Evolutionary conservation across 2,113 vertebrate species (phyloP).

Genomic region (Tympanuchus pallidicinctus): DNA sequence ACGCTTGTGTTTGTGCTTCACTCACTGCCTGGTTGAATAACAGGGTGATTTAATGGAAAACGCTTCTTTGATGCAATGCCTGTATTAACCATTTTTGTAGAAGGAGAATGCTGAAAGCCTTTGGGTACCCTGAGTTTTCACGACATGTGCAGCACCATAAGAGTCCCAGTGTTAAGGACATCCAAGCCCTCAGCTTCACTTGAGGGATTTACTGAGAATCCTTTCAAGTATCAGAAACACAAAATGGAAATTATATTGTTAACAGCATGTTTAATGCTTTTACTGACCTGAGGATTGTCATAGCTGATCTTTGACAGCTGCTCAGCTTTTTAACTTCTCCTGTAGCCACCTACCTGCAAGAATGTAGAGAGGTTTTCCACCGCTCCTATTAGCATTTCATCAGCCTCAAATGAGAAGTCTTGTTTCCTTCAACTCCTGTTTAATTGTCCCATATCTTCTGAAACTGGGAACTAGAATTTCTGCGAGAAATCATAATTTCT

Average conservation of each 20-base stretch:
- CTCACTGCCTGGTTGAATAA: background rate
- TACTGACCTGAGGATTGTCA: background rate
- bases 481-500: background rate
- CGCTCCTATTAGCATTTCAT: background rate
- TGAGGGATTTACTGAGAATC: background rate
- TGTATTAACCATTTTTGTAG: background rate
- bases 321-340: background rate
- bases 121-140: background rate
- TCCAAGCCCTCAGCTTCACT: background rate
- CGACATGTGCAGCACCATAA: background rate
- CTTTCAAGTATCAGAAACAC: background rate
- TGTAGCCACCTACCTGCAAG: background rate
- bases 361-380: background rate
- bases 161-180: background rate
- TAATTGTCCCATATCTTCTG: background rate
- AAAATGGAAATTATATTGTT: background rate
- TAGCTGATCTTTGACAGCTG: background rate
- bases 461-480: background rate
- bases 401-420: background rate
- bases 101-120: background rate
- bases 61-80: background rate
- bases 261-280: background rate
- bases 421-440: background rate
- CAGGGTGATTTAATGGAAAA: background rate
- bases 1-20: background rate